These are phyloP conservation scores for Aporophyla nigra DNA, from an alignment of 2,888 invertebrate genomes.

Conservation along the genomic window DNA sequence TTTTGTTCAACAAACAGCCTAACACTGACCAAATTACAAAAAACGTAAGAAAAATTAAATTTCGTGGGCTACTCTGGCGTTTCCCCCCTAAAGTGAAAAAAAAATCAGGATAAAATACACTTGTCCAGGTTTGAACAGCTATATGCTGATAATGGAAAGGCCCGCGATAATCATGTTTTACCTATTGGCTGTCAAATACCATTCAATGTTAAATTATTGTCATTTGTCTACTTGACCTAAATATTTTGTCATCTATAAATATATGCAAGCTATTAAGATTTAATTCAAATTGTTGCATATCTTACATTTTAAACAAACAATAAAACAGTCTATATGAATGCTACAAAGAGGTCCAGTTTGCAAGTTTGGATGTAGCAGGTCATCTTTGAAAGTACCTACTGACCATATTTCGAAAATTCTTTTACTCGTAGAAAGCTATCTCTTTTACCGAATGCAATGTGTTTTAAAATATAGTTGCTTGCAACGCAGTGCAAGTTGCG, in stretches of 20 bases:
- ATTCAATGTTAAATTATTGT: background rate
- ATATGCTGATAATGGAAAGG: background rate
- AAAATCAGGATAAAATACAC: background rate
- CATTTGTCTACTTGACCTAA: background rate
- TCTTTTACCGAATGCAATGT: too few species aligned
- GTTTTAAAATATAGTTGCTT: too few species aligned
- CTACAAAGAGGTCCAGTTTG: background rate
- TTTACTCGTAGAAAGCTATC: too few species aligned
- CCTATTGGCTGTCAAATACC: background rate
- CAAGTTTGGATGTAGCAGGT: background rate
- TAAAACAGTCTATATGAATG: background rate
- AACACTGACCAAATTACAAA: too few species aligned
- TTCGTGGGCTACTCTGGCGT: too few species aligned
- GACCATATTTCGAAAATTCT: too few species aligned
- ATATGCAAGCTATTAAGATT: background rate
- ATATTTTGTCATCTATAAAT: background rate
- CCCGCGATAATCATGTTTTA: background rate
- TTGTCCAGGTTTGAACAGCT: background rate
- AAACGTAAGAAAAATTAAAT: too few species aligned
- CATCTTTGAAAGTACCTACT: background rate
- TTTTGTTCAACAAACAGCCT: too few species aligned
- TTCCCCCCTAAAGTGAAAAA: background rate
- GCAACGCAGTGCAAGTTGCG: background rate
- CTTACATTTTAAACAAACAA: constrained; percentile 5
- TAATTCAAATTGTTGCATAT: background rate